Conservation (phyloP, 1,140 invertebrate species). For the Trachymyrmex cornetzi region DNA sequence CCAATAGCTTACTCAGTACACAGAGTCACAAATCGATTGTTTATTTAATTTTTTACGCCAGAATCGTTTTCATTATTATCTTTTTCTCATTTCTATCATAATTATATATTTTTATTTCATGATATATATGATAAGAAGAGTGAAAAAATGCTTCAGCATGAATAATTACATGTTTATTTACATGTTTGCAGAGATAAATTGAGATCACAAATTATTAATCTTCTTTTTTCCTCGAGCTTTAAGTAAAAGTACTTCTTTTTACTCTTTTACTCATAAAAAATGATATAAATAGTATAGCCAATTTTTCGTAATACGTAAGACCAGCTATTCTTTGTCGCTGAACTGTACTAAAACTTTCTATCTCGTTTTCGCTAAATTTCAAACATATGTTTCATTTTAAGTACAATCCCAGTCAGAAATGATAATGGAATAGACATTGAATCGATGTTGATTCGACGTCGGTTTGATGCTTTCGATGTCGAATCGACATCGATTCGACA, state of each 20-base stretch:
- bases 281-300: background rate
- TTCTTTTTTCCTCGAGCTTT: background rate
- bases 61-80: background rate
- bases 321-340: too few relatives aligned
- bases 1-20: background rate
- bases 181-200: background rate
- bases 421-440: too few relatives aligned
- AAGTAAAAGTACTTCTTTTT: conserved; percentile 3
- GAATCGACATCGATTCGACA: too few relatives aligned
- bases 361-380: too few relatives aligned
- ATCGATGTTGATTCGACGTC: too few relatives aligned
- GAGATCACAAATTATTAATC: background rate
- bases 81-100: background rate
- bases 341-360: too few relatives aligned
- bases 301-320: background rate
- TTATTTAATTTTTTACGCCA: background rate
- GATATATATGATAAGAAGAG: background rate
- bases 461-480: too few relatives aligned
- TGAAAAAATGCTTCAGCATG: background rate
- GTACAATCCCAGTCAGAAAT: too few relatives aligned
- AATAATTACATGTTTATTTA: background rate
- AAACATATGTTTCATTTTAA: too few relatives aligned
- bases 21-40: background rate
- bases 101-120: background rate
- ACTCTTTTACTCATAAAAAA: conserved; percentile 2